Conservation (phyloP, 2,113 vertebrate species). For the Syngnathus typhle region DNA sequence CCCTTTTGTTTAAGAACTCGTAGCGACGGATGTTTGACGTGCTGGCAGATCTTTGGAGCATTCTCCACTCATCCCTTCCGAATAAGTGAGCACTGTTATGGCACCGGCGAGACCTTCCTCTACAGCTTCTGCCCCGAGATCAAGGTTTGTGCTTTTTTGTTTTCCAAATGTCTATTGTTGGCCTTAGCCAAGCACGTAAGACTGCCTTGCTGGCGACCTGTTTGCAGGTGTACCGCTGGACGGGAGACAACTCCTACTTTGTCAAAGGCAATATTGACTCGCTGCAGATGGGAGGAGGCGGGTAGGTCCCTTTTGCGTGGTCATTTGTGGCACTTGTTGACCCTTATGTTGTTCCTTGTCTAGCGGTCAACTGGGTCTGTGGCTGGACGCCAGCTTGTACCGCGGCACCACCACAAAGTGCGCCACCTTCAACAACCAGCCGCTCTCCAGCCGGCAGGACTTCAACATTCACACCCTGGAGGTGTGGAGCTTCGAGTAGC, state of each 20-base stretch:
- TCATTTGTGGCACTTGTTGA: too few relatives aligned
- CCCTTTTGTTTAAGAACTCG: background rate
- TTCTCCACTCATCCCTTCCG: constrained; percentile 93
- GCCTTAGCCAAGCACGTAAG: background rate
- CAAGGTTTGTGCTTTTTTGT: constrained; percentile 67
- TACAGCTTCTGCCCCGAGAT: constrained; percentile 93
- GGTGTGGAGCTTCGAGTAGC: constrained; percentile 93
- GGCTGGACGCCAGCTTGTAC: constrained; percentile 92
- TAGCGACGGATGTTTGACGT: background rate
- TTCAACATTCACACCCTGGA: constrained; percentile 94
- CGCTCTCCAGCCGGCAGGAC: constrained; percentile 87
- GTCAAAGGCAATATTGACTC: constrained; percentile 92
- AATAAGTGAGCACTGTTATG: constrained; percentile 94
- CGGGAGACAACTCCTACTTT: constrained; percentile 96
- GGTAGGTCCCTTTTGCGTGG: constrained; percentile 62
- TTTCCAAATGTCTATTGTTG: background rate
- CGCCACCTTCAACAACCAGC: constrained; percentile 93
- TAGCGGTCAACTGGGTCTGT: constrained; percentile 89
- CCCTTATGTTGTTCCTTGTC: too few relatives aligned
- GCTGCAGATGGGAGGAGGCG: constrained; percentile 92
- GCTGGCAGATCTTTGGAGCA: constrained; percentile 85
- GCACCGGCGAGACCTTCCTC: constrained; percentile 96
- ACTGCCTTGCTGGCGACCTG: background rate
- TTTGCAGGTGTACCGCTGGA: constrained; percentile 89
- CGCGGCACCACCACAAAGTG: constrained; percentile 89